Conservation (phyloP, 2,888 invertebrate genomes). For the Dynastes grantii region DNA sequence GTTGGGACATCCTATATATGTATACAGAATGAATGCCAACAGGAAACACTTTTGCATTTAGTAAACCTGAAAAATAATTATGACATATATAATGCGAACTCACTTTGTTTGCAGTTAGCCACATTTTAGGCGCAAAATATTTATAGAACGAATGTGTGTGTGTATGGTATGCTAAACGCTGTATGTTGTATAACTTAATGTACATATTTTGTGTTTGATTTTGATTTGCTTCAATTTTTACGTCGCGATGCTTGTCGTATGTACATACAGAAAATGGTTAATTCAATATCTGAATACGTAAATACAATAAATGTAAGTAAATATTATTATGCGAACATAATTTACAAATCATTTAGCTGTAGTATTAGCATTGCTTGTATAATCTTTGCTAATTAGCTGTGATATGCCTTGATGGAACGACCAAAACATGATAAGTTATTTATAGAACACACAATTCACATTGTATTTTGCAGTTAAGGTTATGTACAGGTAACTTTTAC, state of each 20-base stretch:
- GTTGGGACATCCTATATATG: too few relatives aligned
- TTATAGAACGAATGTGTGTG: not conserved
- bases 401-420: constrained; percentile 7
- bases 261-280: not conserved
- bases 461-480: constrained; percentile 2
- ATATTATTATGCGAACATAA: constrained; percentile 17
- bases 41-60: too few relatives aligned
- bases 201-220: constrained; percentile 6
- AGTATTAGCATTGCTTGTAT: constrained; percentile 26
- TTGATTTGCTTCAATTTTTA: constrained; percentile 22
- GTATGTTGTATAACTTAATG: not conserved
- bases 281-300: constrained; percentile 1
- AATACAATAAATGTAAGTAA: constrained; percentile 4
- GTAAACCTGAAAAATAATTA: not conserved
- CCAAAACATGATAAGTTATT: constrained; percentile 11
- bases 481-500: not conserved
- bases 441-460: constrained; percentile 2
- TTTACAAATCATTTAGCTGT: constrained; percentile 18
- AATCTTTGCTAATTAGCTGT: constrained; percentile 27
- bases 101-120: not conserved
- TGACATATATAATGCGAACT: not conserved
- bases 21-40: too few relatives aligned
- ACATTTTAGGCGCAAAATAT: not conserved
- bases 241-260: not conserved
- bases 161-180: too few relatives aligned